phyloP scores from a whole-genome alignment of 30 jellyfish, hydroid and myxozoan species.

The Calvadosia cruxmelitensis region DNA sequence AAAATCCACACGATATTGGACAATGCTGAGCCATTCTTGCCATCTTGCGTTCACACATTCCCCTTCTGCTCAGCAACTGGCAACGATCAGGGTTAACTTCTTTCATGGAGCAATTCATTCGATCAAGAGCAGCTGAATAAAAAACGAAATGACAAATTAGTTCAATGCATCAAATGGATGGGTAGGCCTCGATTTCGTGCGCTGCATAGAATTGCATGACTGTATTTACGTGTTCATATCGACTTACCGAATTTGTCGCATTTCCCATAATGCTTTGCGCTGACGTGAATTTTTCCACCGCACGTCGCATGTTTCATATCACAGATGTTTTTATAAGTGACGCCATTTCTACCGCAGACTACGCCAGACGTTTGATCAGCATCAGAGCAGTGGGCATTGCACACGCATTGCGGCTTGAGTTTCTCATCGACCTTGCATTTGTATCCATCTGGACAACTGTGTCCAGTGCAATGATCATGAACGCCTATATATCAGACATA shows the following conservation, averaged over 20 bases:
- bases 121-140: background rate
- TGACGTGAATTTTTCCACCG: slow-evolving; percentile 21
- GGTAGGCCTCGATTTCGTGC: background rate
- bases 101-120: background rate
- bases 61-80: slow-evolving; percentile 18
- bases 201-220: background rate
- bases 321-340: slow-evolving; percentile 42
- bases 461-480: slow-evolving; percentile 47
- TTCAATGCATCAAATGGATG: background rate
- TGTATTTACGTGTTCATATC: background rate
- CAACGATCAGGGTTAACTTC: slow-evolving; percentile 15
- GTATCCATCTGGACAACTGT: slow-evolving; percentile 32
- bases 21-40: slow-evolving; percentile 28
- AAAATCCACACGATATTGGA: slow-evolving; percentile 52
- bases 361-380: slow-evolving; percentile 52
- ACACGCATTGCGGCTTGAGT: slow-evolving; percentile 34
- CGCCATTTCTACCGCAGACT: slow-evolving; percentile 63
- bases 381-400: slow-evolving; percentile 28
- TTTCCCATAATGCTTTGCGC: slow-evolving; percentile 37
- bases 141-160: background rate
- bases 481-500: slow-evolving; percentile 6
- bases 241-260: slow-evolving; percentile 30
- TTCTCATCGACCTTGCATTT: slow-evolving; percentile 29
- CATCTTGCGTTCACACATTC: slow-evolving; percentile 20
- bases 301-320: slow-evolving; percentile 38